Conservation (phyloP, 2,888 invertebrate genomes). For the Drosophila anomelani region DNA sequence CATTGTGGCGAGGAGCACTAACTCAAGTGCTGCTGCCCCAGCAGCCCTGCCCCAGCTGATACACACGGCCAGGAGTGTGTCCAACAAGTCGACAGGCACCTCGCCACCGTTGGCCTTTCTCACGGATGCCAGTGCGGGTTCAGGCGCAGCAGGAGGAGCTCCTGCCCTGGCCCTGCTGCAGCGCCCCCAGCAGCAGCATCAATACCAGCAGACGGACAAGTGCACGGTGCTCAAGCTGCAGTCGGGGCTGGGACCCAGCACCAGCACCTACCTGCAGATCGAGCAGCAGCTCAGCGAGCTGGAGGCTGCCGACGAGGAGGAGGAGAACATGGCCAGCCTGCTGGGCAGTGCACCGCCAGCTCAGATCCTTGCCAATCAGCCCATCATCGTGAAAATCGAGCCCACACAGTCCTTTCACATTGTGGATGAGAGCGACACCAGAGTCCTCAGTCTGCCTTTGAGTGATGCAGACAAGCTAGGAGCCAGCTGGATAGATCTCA, state of each 20-base stretch:
- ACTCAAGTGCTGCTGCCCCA: slow-evolving; percentile 7
- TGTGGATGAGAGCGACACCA: slow-evolving; percentile 83
- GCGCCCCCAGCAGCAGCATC: slow-evolving; percentile 82
- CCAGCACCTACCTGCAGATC: slow-evolving; percentile 69
- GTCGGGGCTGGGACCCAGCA: background rate
- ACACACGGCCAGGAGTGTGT: slow-evolving; percentile 65
- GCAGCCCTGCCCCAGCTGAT: slow-evolving; percentile 37
- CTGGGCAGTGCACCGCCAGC: slow-evolving; percentile 51
- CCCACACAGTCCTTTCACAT: slow-evolving; percentile 83
- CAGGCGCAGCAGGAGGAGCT: slow-evolving; percentile 8
- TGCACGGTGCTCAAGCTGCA: slow-evolving; percentile 80
- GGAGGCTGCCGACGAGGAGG: slow-evolving; percentile 62
- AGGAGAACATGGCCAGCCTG: slow-evolving; percentile 63
- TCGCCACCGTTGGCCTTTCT: slow-evolving; percentile 79
- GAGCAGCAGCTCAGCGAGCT: slow-evolving; percentile 71
- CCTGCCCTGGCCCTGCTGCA: slow-evolving; percentile 29
- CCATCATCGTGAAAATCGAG: slow-evolving; percentile 84
- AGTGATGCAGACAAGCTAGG: slow-evolving; percentile 83
- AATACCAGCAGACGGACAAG: slow-evolving; percentile 84
- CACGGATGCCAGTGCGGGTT: slow-evolving; percentile 38
- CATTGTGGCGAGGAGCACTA: slow-evolving; percentile 49
- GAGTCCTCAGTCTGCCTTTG: slow-evolving; percentile 82
- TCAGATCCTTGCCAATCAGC: slow-evolving; percentile 73
- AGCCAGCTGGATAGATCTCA: slow-evolving; percentile 84
- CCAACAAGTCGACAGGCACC: slow-evolving; percentile 82